Evolutionary conservation across 2,797 vertebrate genomes (phyloP), one percentile per base, ranked within the genome.

Genomic region (Coreius guichenoti): DNA sequence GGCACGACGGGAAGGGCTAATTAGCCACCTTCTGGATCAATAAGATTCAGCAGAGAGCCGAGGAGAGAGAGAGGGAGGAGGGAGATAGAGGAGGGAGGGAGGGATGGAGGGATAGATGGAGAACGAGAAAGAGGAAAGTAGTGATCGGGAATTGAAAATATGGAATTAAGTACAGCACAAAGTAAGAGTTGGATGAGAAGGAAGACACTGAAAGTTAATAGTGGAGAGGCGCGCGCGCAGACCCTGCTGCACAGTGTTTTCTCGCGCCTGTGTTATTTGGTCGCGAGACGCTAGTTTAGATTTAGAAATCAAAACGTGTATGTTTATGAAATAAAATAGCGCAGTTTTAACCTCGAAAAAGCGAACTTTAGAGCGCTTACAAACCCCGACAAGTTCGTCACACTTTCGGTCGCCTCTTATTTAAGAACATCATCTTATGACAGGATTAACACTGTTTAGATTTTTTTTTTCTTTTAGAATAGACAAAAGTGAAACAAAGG

Each of bases 1-100:
- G 98, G 98, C 98, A 98, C 98, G 98, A 98, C 97, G 98, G 97
- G 98, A 99, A 99, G 98, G 98, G 97, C 97, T 99, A 99, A 99
- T 99, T 99, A 99, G 97, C 97, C 97, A 98, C 97, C 97, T 98
- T 98, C 97, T 98, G 97, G 97, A 98, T 98, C 97, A 99, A 98
- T 99, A 98, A 97, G 97, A 98, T 97, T 97, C 97, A 98, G 97
- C 97, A 97, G 97, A 97, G 96, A 96, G 96, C 93, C 91, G 92
- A 88, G 92, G 61, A 86, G 84, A 92, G 84, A 92, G 92, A 93
- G 90, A 94, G 93, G 96, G 94, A 93, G 90, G 96, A 94, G 95
- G 89, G 93, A 90, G 94, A 90, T 94, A 93, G 94, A 91, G 93
- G 92, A 87, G 93, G 61, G 91, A 94, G 93, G 93, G 94, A 95